Evolutionary conservation across 1,140 invertebrate species (phyloP).

Genomic region (Charaxes varanes): DNA sequence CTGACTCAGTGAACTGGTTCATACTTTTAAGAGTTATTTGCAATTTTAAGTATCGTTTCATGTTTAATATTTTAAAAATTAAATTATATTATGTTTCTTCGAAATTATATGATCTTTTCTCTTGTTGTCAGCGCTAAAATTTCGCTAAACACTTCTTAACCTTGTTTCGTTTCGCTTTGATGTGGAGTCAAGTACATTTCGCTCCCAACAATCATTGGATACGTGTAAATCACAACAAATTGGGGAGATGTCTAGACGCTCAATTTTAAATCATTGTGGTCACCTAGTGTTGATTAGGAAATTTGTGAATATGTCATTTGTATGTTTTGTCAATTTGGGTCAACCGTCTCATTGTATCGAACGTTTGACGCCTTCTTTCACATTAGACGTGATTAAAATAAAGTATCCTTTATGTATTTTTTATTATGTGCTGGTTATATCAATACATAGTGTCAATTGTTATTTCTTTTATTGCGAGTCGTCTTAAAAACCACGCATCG

Average conservation of each 20-base stretch:
- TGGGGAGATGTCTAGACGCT: conserved; percentile 48
- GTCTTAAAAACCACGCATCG: no score
- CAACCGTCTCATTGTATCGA: conserved; percentile 20
- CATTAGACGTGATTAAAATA: conserved; percentile 5
- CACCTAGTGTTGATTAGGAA: conserved; percentile 43
- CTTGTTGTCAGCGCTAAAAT: no score
- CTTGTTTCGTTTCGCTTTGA: conserved; percentile 28
- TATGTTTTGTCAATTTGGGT: conserved; percentile 41
- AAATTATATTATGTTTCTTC: no score
- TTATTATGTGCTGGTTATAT: no score
- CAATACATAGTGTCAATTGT: no score
- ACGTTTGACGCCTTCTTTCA: conserved; percentile 8
- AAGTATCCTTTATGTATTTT: conserved; percentile 7
- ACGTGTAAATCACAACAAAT: conserved; percentile 42
- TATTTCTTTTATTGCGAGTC: no score
- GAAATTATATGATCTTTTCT: no score
- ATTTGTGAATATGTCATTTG: conserved; percentile 38
- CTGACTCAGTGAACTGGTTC: no score
- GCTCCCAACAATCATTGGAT: conserved; percentile 27
- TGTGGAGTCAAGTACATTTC: conserved; percentile 16
- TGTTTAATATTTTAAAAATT: no score
- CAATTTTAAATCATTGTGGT: conserved; percentile 45
- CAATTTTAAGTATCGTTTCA: no score
- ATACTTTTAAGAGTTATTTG: no score
- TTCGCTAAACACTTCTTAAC: conserved; percentile 24